A percentile compares a stretch with the other conserved stretches of the same genome.
phyloP scores from a whole-genome alignment of 2,888 invertebrate genomes.

The Pachycephus smyrnensis region DNA sequence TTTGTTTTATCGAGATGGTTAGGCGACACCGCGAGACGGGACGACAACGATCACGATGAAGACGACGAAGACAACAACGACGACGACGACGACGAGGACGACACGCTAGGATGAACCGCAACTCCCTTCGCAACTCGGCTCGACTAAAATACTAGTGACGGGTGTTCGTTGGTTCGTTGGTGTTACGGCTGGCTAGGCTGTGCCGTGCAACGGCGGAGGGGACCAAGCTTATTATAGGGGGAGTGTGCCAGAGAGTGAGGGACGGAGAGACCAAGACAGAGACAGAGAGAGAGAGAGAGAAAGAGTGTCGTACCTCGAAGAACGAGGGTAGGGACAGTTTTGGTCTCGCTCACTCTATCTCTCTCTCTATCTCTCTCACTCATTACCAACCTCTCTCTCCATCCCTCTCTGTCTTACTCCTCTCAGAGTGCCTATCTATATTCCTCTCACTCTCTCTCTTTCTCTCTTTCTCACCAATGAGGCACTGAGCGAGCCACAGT shows the following conservation, averaged over 20 bases:
- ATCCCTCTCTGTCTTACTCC: not conserved
- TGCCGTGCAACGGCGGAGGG: slow-evolving; percentile 22
- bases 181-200: slow-evolving; percentile 29
- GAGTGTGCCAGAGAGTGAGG: slow-evolving; percentile 30
- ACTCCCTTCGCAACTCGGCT: slow-evolving; percentile 38
- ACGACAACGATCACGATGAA: not conserved
- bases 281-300: slow-evolving; percentile 5
- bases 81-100: slow-evolving; percentile 13
- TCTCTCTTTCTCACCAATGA: not conserved
- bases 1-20: not conserved
- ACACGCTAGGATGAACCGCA: slow-evolving; percentile 29
- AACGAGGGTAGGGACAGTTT: slow-evolving; percentile 17
- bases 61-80: not conserved
- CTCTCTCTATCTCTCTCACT: not conserved
- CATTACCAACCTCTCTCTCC: slow-evolving; percentile 19
- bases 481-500: not conserved
- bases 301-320: slow-evolving; percentile 6
- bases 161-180: slow-evolving; percentile 36
- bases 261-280: slow-evolving; percentile 18
- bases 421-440: not conserved
- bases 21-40: not conserved
- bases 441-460: no score
- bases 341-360: slow-evolving; percentile 8
- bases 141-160: slow-evolving; percentile 40
- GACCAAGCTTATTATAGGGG: slow-evolving; percentile 29